Evolutionary conservation across 2,888 invertebrate genomes (phyloP), one percentile per base, ranked within the genome.

Genomic region (Platerodrilus igneus): DNA sequence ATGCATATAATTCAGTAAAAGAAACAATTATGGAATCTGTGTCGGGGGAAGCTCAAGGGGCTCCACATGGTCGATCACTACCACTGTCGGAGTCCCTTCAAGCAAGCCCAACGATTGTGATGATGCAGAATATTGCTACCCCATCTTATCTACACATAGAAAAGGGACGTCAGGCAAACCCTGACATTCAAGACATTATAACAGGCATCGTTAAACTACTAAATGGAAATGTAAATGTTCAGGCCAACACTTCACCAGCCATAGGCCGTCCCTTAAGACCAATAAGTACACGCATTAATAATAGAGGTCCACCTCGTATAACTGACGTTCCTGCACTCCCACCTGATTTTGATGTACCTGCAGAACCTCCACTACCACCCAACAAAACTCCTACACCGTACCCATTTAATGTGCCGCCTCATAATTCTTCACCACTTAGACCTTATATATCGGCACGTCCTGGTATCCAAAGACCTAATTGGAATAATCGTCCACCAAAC

Each of bases 121-220:
- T 45, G 41, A 50, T 71, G 70, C 70, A 69, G 58, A 72, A 69
- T 62, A 74, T 73, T 71, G 75, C 74, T 60, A 73, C 74, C 58
- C 69, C 60, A 45, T 69, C 64, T 66, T n/a, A n/a, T n/a, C 71
- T 56, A 71, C 73, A 53, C 48, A 47, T 40, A 49, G 50, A 37
- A 33, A 59, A 54, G 44, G 63, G 72, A 10, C 69, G 80, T 41
- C 79, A 80, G 53, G 75, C 77, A 3, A 80, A 78, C 62, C 79
- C 83, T 21, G 90, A 90, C 59, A 89, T 92, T 39, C 89, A 91
- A 63, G 90, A 92, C 57, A 90, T 92, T 17, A 88, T 92, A 19
- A 87, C 87, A 2, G 91, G 91, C 5, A 84, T 92, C 30, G 90
- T 91, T 0, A 90, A 91, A 62, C 65, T 92, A 7, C 69, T 92